A percentile compares a stretch with the other conserved stretches of the same genome.
Evolutionary conservation across 2,113 vertebrate genomes (phyloP).

Genomic region (Tychaedon coryphoeus): DNA sequence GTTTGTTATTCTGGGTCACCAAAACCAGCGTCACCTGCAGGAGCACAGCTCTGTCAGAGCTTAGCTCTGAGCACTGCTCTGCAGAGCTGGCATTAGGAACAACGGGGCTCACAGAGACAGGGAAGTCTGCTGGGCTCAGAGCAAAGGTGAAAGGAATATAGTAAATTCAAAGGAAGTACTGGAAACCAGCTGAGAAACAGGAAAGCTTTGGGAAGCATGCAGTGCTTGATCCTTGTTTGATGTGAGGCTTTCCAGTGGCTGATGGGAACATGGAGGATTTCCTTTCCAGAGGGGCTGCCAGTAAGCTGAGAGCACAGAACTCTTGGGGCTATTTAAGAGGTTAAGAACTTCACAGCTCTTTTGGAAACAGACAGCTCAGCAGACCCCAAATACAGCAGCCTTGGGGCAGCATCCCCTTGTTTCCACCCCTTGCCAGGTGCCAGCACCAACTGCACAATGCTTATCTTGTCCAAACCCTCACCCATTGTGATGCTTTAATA

Average conservation of each 20-base stretch:
- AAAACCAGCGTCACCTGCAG: background rate
- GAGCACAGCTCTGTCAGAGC: background rate
- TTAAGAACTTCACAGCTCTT: background rate
- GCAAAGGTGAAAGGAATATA: background rate
- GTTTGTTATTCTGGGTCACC: constrained; percentile 15
- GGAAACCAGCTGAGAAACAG: background rate
- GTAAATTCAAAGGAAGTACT: background rate
- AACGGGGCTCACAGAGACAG: background rate
- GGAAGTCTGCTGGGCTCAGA: background rate
- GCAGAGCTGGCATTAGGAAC: background rate
- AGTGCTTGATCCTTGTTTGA: background rate
- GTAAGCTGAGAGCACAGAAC: background rate
- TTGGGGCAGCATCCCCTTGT: background rate
- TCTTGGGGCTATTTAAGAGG: background rate
- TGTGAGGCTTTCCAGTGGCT: background rate
- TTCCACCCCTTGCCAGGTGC: background rate
- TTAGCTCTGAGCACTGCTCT: background rate
- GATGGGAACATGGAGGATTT: background rate
- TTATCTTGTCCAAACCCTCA: background rate
- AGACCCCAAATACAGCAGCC: background rate
- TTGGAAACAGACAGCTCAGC: background rate
- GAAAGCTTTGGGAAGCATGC: background rate
- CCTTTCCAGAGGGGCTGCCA: background rate
- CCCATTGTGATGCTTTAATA: background rate
- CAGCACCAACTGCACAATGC: background rate